Base-by-base conservation (phyloP, 2,888 invertebrate species). In the Smittia aterrima region DNA sequence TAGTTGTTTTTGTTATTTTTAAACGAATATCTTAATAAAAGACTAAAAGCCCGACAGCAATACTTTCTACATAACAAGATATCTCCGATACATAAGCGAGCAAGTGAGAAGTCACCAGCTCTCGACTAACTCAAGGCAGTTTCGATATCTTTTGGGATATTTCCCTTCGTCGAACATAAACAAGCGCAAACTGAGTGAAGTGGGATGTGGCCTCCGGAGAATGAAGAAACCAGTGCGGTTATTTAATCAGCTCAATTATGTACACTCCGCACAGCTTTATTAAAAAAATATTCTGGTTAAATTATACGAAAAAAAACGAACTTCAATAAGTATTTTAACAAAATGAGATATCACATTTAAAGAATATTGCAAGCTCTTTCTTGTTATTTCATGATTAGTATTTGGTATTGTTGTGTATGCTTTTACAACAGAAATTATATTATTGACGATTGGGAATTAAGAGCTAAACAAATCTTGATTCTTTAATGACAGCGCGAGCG, bases 1-100 rank as follows among this genome's bases (percentile, higher is more conserved):
- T 70, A 70, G 70, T 70, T 70, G 70, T 70, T 70, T 70, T 70
- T 70, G 70, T 70, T 70, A 70, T 70, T 70, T 41, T 70, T 54
- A 70, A 70, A 70, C 70, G 70, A 70, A 70, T 70, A 70, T 70
- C 70, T 70, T 70, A 70, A 70, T 70, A 70, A 70, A 53, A 70
- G 54, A 54, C 47, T 53, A 70, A 53, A 70, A 70, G 41, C 41
- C 70, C 70, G 70, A 70, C 70, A 70, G 70, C 53, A 70, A 70
- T 18, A 25, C 70, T 70, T 20, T 53, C 16, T 70, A 68, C 41
- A 68, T 68, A 24, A 47, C 1, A 32, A 18, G 22, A 32, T 1
- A n/a, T n/a, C 32, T 32, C 32, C 32, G 32, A 9, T 32, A 32
- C 32, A 32, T 32, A 32, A 32, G 4, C 32, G 9, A 32, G 32